A percentile compares a stretch with the other conserved stretches of the same genome.
phyloP scores from a whole-genome alignment of 1,140 invertebrate genomes.

The Maconellicoccus hirsutus region DNA sequence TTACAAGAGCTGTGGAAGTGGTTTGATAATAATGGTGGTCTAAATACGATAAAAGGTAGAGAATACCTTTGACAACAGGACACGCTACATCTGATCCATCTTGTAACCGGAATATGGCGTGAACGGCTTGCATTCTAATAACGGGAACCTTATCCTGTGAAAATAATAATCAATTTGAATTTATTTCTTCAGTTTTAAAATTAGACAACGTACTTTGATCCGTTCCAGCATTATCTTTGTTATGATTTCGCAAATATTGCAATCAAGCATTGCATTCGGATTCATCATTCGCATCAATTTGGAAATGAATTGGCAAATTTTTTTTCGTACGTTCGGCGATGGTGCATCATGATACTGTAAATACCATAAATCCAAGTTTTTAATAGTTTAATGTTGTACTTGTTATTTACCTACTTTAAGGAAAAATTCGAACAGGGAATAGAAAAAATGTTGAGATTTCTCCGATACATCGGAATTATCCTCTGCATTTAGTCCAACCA shows the following conservation, averaged over 20 bases:
- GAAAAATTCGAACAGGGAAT: neutral
- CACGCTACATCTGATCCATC: slow-evolving; percentile 24
- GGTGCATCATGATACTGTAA: slow-evolving; percentile 18
- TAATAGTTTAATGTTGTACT: too few relatives aligned
- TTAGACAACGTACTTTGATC: too few relatives aligned
- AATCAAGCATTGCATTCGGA: slow-evolving; percentile 15
- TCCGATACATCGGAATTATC: neutral
- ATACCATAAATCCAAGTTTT: too few relatives aligned
- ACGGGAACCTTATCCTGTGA: slow-evolving; percentile 24
- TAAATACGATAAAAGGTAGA: neutral
- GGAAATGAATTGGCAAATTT: slow-evolving; percentile 12
- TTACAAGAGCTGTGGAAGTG: slow-evolving; percentile 7
- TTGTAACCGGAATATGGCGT: slow-evolving; percentile 18
- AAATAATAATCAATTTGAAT: too few relatives aligned
- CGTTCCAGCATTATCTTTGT: slow-evolving; percentile 5
- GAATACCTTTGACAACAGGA: slow-evolving; percentile 20
- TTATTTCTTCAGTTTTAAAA: too few relatives aligned
- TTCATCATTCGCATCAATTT: neutral
- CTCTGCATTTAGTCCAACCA: neutral
- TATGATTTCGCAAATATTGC: slow-evolving; percentile 22
- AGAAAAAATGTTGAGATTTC: neutral
- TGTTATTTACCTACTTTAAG: neutral
- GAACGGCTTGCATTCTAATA: slow-evolving; percentile 22
- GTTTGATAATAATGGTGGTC: neutral
- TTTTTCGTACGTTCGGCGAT: neutral